Evolutionary conservation across 2,113 vertebrate species (phyloP).

Genomic region (Choloepus hoffmanni): DNA sequence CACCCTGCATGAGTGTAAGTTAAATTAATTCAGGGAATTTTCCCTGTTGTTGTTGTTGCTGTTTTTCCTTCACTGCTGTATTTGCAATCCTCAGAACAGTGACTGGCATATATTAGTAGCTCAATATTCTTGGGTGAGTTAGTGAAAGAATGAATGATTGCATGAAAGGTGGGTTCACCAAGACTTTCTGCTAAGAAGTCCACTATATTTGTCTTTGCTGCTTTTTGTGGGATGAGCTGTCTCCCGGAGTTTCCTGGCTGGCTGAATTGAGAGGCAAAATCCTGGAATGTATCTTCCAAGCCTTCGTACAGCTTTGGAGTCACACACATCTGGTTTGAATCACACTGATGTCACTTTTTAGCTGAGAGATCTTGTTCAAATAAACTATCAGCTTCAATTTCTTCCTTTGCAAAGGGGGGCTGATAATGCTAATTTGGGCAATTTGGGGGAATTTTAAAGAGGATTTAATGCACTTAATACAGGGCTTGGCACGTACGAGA

Average conservation of each 20-base stretch:
- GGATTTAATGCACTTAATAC: neutral
- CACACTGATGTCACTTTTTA: neutral
- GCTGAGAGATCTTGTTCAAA: neutral
- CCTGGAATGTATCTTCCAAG: neutral
- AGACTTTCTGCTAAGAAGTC: neutral
- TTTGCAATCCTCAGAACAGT: neutral
- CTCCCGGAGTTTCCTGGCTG: conserved; percentile 7
- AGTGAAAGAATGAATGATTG: neutral
- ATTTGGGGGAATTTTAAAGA: conserved; percentile 12
- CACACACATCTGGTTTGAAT: conserved; percentile 36
- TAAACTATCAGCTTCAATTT: conserved; percentile 10
- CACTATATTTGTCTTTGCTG: neutral
- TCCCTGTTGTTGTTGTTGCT: neutral
- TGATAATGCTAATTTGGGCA: neutral
- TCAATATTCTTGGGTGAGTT: neutral
- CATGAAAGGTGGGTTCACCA: neutral
- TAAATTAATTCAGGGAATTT: neutral
- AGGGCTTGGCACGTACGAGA: neutral
- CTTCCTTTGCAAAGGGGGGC: conserved; percentile 10
- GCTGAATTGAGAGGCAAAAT: neutral
- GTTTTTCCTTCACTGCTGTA: neutral
- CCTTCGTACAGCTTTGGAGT: neutral
- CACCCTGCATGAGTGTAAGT: neutral
- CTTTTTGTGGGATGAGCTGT: neutral
- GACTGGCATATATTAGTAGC: neutral